A percentile compares a stretch with the other conserved stretches of the same genome.
These are phyloP conservation scores for Epinephelus cyanopodus DNA, from an alignment of 2,113 vertebrate species.

Conservation along the genomic window DNA sequence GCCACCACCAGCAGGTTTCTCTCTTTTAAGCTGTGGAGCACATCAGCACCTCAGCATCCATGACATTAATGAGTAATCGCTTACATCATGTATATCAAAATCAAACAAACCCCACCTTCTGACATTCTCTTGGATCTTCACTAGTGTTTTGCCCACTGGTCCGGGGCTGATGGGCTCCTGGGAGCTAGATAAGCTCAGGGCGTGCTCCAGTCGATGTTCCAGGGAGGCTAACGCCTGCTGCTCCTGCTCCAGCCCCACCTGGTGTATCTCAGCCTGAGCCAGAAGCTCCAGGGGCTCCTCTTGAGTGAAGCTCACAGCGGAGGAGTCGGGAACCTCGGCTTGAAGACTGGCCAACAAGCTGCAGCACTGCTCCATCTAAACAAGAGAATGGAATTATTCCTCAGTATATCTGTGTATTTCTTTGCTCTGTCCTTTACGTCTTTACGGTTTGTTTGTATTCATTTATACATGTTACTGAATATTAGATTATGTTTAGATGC, in stretches of 20 bases:
- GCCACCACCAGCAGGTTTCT: constrained; percentile 82
- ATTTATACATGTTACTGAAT: neutral
- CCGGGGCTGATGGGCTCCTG: constrained; percentile 43
- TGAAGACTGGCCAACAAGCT: constrained; percentile 89
- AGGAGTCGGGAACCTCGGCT: constrained; percentile 85
- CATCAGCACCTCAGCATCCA: constrained; percentile 21
- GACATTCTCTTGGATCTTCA: constrained; percentile 87
- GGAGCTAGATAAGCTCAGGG: constrained; percentile 74
- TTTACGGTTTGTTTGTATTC: no score
- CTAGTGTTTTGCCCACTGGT: constrained; percentile 83
- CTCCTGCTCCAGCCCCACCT: constrained; percentile 84
- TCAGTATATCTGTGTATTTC: neutral
- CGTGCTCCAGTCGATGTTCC: constrained; percentile 80
- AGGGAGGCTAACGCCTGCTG: constrained; percentile 85
- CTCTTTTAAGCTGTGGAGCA: constrained; percentile 85
- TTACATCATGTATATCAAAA: neutral
- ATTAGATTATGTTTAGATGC: neutral
- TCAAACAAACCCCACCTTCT: constrained; percentile 83
- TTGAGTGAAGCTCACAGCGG: constrained; percentile 76
- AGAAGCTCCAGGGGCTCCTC: constrained; percentile 85
- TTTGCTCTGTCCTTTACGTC: neutral
- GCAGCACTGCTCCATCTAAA: constrained; percentile 90
- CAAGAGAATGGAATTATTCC: neutral
- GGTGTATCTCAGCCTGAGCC: constrained; percentile 76
- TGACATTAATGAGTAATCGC: constrained; percentile 8